Percentiles rank a stretch among this genome's conserved stretches.
These are phyloP conservation scores for Drosophila formosana DNA, from an alignment of 2,888 invertebrate species.

Conservation along the genomic window DNA sequence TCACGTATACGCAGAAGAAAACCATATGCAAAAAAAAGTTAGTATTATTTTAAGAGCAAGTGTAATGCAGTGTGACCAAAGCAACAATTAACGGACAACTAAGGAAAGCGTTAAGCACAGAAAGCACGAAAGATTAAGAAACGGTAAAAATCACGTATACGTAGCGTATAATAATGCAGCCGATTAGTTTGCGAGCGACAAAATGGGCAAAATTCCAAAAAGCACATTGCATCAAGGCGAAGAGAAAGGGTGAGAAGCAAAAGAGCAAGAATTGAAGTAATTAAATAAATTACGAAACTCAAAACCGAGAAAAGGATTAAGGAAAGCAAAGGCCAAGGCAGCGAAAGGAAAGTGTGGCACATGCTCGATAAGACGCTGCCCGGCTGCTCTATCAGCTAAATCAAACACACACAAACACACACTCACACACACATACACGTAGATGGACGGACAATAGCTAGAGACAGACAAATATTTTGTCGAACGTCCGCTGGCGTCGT, in stretches of 20 bases:
- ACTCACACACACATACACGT: background rate
- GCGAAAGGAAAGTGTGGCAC: background rate
- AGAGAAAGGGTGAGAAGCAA: background rate
- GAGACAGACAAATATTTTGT: slow-evolving; percentile 44
- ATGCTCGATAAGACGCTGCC: slow-evolving; percentile 18
- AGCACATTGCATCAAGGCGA: background rate
- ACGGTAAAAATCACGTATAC: too few species aligned
- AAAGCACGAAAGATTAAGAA: too few species aligned
- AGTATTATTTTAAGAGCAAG: too few species aligned
- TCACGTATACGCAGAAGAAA: too few species aligned
- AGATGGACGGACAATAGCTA: slow-evolving; percentile 20
- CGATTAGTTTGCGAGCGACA: background rate
- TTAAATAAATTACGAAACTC: slow-evolving; percentile 1
- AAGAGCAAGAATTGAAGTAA: background rate
- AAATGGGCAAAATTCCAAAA: background rate
- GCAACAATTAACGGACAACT: too few species aligned
- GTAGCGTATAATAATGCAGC: background rate
- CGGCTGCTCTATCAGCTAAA: slow-evolving; percentile 7
- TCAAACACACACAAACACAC: background rate
- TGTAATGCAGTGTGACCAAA: too few species aligned
- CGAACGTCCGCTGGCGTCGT: slow-evolving; percentile 30
- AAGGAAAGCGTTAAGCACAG: too few species aligned
- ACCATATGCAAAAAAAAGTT: too few species aligned
- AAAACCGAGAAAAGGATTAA: background rate
- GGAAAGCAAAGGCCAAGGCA: background rate